phyloP scores from a whole-genome alignment of 2,113 vertebrate genomes.

The Pogonocichla stellata region DNA sequence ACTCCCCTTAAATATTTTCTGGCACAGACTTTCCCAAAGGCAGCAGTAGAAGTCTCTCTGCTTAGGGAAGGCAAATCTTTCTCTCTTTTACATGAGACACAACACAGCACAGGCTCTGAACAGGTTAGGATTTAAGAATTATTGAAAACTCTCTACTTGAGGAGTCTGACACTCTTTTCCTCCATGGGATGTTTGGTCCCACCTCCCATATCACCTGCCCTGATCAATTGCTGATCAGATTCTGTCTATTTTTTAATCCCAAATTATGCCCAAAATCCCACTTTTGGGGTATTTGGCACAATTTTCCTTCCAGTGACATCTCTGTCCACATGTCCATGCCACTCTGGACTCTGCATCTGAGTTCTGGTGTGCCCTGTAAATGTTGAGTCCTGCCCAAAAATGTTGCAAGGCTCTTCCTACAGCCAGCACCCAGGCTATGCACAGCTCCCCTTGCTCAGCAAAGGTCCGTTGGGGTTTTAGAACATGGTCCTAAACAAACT shows the following conservation, averaged over 20 bases:
- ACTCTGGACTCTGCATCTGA: not conserved
- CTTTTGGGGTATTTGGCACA: not conserved
- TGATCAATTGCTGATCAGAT: not conserved
- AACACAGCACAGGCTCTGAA: not conserved
- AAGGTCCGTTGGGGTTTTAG: not conserved
- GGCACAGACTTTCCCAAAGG: constrained; percentile 32
- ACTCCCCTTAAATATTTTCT: constrained; percentile 58
- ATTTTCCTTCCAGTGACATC: not conserved
- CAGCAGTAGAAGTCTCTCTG: not conserved
- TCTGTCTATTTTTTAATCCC: not conserved
- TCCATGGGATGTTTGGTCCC: not conserved
- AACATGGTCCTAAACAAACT: not conserved
- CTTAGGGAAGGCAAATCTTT: not conserved
- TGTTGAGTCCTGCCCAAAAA: not conserved
- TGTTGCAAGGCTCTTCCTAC: rapidly evolving
- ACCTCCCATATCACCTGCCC: not conserved
- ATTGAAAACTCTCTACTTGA: not conserved
- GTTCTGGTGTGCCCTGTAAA: not conserved
- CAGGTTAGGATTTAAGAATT: not conserved
- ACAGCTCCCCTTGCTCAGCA: not conserved
- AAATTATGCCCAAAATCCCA: not conserved
- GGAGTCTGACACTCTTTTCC: not conserved
- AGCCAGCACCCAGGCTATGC: rapidly evolving
- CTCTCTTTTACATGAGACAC: not conserved
- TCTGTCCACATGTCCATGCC: not conserved